Base-by-base conservation (phyloP, 2,797 vertebrate genomes). In the Cossypha caffra region DNA sequence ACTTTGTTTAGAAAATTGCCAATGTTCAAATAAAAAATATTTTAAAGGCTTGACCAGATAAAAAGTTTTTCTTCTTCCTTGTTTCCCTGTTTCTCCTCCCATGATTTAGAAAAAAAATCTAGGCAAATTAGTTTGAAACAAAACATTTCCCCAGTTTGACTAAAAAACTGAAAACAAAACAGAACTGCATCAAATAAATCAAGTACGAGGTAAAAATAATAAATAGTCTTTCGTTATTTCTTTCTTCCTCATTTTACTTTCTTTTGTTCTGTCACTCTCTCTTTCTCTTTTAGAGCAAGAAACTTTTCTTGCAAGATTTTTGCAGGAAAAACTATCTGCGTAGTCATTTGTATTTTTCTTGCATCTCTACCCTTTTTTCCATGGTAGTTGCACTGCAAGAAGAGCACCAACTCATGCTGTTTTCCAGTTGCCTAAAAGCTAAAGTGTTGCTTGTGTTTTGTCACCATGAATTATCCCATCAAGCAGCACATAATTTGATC, bases 1-100 rank as follows among this genome's bases (percentile, higher is more conserved):
- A 16, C 48, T 92, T 81, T 84, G 35, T 87, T 96, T 89, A 79
- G 29, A 80, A 95, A 95, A 80, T 85, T 61, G 33, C 54, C 54
- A 81, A 10, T 13, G 19, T 82, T 72, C 51, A 89, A 82, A 85
- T 69, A 40, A 91, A 58, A 75, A 80, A 69, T 26, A 58, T 58
- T 81, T 88, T 59, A 80, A 89, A 80, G 20, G 26, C 57, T 69
- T 76, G 23, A 91, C 50, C 40, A 92, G 72, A 87, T 58, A 77
- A 73, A 84, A 78, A 9, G 35, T 76, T 81, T 78, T 89, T 12
- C 38, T 74, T 67, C 29, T 90, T 80, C 4, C 6, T 20, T 54
- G 11, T 25, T 52, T 62, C 13, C 8, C 11, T 7, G 4, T 33
- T 10, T 28, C 10, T 83, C 11, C 19, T 40, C 15, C 9, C 13